Evolutionary conservation across 1,140 invertebrate species (phyloP).

Genomic region (Brachionus angularis): DNA sequence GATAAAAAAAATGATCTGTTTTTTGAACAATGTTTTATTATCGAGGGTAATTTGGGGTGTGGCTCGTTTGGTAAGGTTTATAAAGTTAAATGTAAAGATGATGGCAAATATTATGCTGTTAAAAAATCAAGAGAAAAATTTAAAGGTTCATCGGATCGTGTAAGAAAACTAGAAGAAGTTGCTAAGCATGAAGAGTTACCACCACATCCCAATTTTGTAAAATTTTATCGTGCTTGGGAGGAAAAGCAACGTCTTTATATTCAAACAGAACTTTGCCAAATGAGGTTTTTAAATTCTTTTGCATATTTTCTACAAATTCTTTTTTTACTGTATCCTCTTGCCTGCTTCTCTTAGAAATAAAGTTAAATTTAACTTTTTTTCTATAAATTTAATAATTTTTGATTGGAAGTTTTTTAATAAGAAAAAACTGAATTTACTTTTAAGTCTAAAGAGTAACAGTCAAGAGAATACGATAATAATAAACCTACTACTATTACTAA

Average conservation of each 20-base stretch:
- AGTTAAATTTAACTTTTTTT: neutral
- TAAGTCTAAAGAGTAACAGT: too few relatives aligned
- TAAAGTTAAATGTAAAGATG: constrained; percentile 65
- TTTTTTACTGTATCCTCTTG: too few relatives aligned
- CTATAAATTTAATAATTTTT: too few relatives aligned
- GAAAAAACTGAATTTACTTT: too few relatives aligned
- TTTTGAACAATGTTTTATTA: constrained; percentile 67
- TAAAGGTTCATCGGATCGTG: constrained; percentile 63
- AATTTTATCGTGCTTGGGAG: constrained; percentile 70
- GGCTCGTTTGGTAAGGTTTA: constrained; percentile 70
- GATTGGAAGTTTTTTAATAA: too few relatives aligned
- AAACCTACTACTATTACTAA: too few relatives aligned
- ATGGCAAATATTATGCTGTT: constrained; percentile 67
- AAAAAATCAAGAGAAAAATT: constrained; percentile 66
- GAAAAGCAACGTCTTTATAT: constrained; percentile 68
- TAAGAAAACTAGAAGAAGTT: constrained; percentile 67
- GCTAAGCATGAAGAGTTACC: constrained; percentile 67
- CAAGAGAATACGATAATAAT: too few relatives aligned
- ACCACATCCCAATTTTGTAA: constrained; percentile 66
- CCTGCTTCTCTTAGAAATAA: too few relatives aligned
- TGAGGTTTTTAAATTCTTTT: constrained; percentile 51
- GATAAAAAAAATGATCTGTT: constrained; percentile 54
- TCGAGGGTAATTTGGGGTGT: constrained; percentile 65
- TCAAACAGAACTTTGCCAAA: constrained; percentile 69
- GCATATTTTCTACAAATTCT: too few relatives aligned